These are phyloP conservation scores for Xenopus petersii DNA, from an alignment of 2,797 vertebrate genomes.

Conservation along the genomic window DNA sequence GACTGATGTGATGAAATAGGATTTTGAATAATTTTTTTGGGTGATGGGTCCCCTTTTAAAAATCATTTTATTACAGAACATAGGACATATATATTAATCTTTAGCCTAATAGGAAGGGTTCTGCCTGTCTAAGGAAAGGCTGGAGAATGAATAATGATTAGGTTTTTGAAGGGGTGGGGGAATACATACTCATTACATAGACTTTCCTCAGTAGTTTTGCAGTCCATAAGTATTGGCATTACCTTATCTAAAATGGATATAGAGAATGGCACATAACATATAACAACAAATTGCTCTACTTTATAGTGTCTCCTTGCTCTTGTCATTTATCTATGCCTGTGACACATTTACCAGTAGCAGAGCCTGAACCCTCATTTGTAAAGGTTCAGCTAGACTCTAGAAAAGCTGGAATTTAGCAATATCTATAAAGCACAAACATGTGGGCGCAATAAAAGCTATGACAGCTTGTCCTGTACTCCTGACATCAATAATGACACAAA, in stretches of 20 bases:
- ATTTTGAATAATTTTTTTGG: too few relatives aligned
- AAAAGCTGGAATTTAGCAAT: slow-evolving; percentile 40
- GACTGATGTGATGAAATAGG: too few relatives aligned
- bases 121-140: too few relatives aligned
- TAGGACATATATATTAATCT: too few relatives aligned
- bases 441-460: slow-evolving; percentile 43
- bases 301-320: slow-evolving; percentile 3
- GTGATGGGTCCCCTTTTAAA: too few relatives aligned
- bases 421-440: slow-evolving; percentile 33
- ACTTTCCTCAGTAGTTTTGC: neutral
- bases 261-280: neutral
- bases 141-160: too few relatives aligned
- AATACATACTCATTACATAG: neutral
- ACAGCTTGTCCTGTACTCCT: slow-evolving; percentile 40
- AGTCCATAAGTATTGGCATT: neutral
- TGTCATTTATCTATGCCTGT: slow-evolving; percentile 34
- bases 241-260: neutral
- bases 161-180: too few relatives aligned
- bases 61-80: too few relatives aligned
- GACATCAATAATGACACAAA: slow-evolving; percentile 39
- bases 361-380: slow-evolving; percentile 26
- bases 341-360: slow-evolving; percentile 23
- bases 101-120: too few relatives aligned
- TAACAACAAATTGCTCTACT: slow-evolving; percentile 6
- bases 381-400: slow-evolving; percentile 29